Evolutionary conservation across 2,797 vertebrate genomes (phyloP).

Genomic region (Neostethus bicornis): DNA sequence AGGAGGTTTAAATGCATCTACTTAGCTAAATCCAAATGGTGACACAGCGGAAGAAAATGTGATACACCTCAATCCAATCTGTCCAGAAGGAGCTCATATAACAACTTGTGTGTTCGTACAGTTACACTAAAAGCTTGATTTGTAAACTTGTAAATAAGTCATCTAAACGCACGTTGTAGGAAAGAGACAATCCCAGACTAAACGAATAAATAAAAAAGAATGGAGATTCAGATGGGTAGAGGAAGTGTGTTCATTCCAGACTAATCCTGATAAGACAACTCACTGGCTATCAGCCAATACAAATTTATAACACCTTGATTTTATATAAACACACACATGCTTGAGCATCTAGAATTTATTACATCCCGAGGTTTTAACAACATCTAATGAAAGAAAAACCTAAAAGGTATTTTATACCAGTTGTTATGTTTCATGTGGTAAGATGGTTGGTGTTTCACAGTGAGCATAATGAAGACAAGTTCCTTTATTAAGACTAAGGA

Average conservation of each 20-base stretch:
- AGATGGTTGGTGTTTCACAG: neutral
- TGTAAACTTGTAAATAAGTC: too few relatives aligned
- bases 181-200: neutral
- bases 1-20: too few relatives aligned
- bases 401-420: neutral
- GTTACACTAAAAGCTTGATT: neutral
- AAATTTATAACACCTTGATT: conserved; percentile 38
- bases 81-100: neutral
- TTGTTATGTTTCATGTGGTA: neutral
- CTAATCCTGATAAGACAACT: conserved; percentile 68
- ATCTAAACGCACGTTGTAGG: too few relatives aligned
- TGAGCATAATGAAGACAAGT: neutral
- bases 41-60: too few relatives aligned
- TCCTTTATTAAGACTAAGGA: neutral
- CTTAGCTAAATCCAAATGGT: too few relatives aligned
- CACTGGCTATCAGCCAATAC: conserved; percentile 42
- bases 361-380: too few relatives aligned
- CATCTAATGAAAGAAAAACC: too few relatives aligned
- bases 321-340: conserved; percentile 35
- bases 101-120: neutral
- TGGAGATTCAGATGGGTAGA: conserved; percentile 28
- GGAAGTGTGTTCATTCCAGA: conserved; percentile 70
- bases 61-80: too few relatives aligned
- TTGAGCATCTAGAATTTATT: neutral
- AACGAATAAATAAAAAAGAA: neutral